Base-by-base conservation (phyloP, 2,113 vertebrate species). In the Tretioscincus oriximinensis region DNA sequence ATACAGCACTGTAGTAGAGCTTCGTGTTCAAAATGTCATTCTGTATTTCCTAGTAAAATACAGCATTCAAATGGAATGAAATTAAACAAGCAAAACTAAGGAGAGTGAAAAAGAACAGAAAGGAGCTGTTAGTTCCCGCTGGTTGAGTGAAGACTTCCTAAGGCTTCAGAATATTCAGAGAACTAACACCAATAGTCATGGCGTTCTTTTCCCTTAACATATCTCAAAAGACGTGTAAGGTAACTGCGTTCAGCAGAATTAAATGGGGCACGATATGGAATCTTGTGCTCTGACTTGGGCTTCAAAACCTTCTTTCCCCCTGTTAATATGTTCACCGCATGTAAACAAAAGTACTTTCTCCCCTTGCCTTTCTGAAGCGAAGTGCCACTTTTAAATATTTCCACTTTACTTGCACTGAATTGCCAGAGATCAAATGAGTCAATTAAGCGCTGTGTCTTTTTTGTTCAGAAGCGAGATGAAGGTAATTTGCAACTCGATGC, bases 401-500 rank as follows among this genome's bases (percentile, higher is more conserved):
- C 92, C 89, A 92, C 90, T 92, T 92, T 94, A 77, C 84, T 94
- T 91, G 84, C 87, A 92, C 89, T 92, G 92, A 94, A 95, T 94
- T 87, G 89, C 92, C 81, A 2, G 89, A 93, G 93, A 95, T 94
- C 91, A 96, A 95, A 95, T 92, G 90, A 93, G 93, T 95, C 95
- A 95, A 94, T 95, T 95, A 95, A 95, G 85, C 68, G 87, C 93
- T 87, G 92, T 87, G 86, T 90, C 90, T 94, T 95, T 92, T 94
- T 89, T 90, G 86, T 94, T 93, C 26, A 0, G 89, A 94, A 87
- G 86, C 85, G 0, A 95, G 89, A 95, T 90, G 93, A 94, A 96
- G 93, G 94, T 93, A 96, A 96, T 96, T 95, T 95, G 94, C 92
- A 92, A 89, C 91, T 90, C 90, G 85, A 73, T 93, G 93, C 96